These are phyloP conservation scores for Cyclura pinguis DNA, from an alignment of 2,797 vertebrate genomes.

Conservation along the genomic window DNA sequence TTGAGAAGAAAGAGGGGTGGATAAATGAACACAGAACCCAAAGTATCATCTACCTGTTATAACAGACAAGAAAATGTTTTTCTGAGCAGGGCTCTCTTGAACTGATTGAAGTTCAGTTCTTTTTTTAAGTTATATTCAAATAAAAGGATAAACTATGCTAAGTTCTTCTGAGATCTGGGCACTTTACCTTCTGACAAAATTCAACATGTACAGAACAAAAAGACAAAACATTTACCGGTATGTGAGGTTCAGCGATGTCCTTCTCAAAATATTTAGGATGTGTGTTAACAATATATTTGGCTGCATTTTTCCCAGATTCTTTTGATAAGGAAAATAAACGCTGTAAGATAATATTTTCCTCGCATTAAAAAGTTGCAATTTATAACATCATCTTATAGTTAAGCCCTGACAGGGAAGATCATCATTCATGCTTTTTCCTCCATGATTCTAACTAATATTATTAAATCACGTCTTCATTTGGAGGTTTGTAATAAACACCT, in stretches of 20 bases:
- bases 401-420: background rate
- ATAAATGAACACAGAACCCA: background rate
- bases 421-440: background rate
- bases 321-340: conserved; percentile 85
- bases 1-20: background rate
- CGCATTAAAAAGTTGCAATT: background rate
- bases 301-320: conserved; percentile 90
- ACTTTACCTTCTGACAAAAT: background rate
- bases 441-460: background rate
- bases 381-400: too few species aligned
- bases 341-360: conserved; percentile 74
- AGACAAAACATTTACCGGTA: conserved; percentile 85
- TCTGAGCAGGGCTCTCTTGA: background rate
- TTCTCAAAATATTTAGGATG: conserved; percentile 92
- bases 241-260: conserved; percentile 89
- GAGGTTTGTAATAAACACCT: background rate
- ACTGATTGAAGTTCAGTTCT: background rate
- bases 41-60: background rate
- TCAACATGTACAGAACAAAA: conserved; percentile 9
- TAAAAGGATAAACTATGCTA: background rate
- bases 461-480: background rate
- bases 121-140: background rate
- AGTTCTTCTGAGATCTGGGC: background rate
- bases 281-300: conserved; percentile 87
- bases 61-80: background rate